These are phyloP conservation scores for Tiaroga cobitis DNA, from an alignment of 2,797 vertebrate species.

Conservation along the genomic window DNA sequence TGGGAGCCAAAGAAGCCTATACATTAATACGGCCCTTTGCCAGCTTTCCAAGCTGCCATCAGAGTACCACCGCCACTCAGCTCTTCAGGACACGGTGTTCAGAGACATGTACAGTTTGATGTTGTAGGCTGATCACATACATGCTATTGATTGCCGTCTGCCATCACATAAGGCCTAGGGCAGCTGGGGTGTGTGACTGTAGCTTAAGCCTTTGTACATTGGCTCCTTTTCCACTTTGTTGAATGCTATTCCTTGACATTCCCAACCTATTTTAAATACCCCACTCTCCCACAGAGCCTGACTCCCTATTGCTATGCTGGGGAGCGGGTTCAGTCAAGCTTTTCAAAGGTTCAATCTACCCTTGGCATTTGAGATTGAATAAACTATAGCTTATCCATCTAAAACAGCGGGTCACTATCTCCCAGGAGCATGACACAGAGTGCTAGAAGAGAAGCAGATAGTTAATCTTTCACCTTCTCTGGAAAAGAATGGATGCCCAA, in stretches of 20 bases:
- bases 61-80: slow-evolving; percentile 40
- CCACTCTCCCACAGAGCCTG: slow-evolving; percentile 28
- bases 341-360: slow-evolving; percentile 52
- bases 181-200: neutral
- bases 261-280: slow-evolving; percentile 36
- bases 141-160: neutral
- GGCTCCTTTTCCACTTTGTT: slow-evolving; percentile 10
- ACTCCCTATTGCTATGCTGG: slow-evolving; percentile 36
- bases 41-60: slow-evolving; percentile 55
- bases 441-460: slow-evolving; percentile 46
- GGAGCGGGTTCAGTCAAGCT: slow-evolving; percentile 35
- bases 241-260: slow-evolving; percentile 40
- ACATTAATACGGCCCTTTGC: slow-evolving; percentile 52
- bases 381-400: slow-evolving; percentile 61
- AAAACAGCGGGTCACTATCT: slow-evolving; percentile 61
- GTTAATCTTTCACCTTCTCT: slow-evolving; percentile 61
- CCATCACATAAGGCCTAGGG: neutral
- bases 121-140: neutral
- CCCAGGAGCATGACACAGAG: slow-evolving; percentile 54
- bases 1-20: slow-evolving; percentile 54
- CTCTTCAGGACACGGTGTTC: slow-evolving; percentile 43
- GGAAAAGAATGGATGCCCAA: slow-evolving; percentile 33
- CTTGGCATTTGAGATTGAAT: slow-evolving; percentile 63
- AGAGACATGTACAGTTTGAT: slow-evolving; percentile 32
- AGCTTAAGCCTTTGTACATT: neutral